phyloP scores from a whole-genome alignment of 1,140 invertebrate genomes.

The Cryptotermes secundus region DNA sequence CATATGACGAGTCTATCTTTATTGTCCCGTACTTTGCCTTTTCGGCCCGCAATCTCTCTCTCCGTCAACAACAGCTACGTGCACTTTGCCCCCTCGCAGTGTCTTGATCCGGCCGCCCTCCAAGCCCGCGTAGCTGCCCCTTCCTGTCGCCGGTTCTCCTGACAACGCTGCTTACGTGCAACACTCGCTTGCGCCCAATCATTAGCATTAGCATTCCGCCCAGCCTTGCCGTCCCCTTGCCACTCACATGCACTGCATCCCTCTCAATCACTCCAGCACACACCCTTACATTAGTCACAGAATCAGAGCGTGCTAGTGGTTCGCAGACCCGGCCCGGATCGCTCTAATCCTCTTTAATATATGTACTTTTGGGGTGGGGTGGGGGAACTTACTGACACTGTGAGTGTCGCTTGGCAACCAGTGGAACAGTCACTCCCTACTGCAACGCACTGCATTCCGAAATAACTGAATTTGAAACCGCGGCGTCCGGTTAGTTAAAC shows the following conservation, averaged over 20 bases:
- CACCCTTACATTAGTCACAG: conserved; percentile 15
- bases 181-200: not conserved
- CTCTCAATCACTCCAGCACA: conserved; percentile 15
- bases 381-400: too few species aligned
- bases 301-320: not conserved
- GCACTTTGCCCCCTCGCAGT: not conserved
- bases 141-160: not conserved
- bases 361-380: too few species aligned
- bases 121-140: not conserved
- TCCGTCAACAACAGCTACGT: not conserved
- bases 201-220: conserved; percentile 2
- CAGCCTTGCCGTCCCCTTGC: not conserved
- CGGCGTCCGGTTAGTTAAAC: too few species aligned
- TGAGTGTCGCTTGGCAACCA: too few species aligned
- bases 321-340: not conserved
- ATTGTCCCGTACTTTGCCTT: too few species aligned
- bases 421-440: too few species aligned
- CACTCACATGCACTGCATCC: not conserved
- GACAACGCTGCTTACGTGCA: not conserved
- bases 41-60: not conserved
- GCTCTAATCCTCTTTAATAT: too few species aligned
- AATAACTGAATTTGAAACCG: too few species aligned
- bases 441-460: too few species aligned
- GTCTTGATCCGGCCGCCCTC: not conserved
- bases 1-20: too few species aligned